These are phyloP conservation scores for Timandra comae DNA, from an alignment of 2,888 invertebrate genomes.

Conservation along the genomic window DNA sequence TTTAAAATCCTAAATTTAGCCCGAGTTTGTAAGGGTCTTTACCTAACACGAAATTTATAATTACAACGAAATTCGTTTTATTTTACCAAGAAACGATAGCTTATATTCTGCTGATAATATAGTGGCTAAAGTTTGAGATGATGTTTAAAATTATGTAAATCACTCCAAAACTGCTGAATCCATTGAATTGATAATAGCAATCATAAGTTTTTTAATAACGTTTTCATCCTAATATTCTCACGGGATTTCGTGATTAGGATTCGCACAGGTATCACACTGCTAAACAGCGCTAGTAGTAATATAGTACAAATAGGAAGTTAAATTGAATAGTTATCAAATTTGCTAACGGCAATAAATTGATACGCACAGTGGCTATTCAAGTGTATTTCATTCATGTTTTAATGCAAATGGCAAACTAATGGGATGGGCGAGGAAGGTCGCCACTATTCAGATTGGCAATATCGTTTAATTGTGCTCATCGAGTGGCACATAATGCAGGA, in stretches of 20 bases:
- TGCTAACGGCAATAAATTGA: slow-evolving; percentile 47
- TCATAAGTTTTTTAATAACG: no score
- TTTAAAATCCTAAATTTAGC: slow-evolving; percentile 10
- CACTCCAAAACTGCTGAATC: no score
- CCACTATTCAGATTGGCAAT: slow-evolving; percentile 53
- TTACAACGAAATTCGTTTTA: neutral
- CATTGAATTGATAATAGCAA: no score
- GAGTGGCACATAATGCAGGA: slow-evolving; percentile 3
- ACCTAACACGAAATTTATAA: neutral
- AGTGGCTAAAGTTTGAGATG: no score
- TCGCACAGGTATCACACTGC: no score
- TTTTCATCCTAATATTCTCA: no score
- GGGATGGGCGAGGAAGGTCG: slow-evolving; percentile 67
- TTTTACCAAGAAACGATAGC: neutral
- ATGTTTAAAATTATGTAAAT: no score
- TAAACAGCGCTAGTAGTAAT: no score
- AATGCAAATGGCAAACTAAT: slow-evolving; percentile 53
- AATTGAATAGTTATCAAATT: slow-evolving; percentile 31
- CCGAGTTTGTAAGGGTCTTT: neutral
- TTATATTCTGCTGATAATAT: no score
- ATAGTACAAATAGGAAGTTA: slow-evolving; percentile 4
- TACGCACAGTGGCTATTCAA: slow-evolving; percentile 46
- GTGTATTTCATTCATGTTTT: slow-evolving; percentile 46
- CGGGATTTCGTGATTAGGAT: no score
- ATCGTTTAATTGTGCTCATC: slow-evolving; percentile 38